These are phyloP conservation scores for Hiodon alosoides DNA, from an alignment of 2,113 vertebrate species.

Conservation along the genomic window DNA sequence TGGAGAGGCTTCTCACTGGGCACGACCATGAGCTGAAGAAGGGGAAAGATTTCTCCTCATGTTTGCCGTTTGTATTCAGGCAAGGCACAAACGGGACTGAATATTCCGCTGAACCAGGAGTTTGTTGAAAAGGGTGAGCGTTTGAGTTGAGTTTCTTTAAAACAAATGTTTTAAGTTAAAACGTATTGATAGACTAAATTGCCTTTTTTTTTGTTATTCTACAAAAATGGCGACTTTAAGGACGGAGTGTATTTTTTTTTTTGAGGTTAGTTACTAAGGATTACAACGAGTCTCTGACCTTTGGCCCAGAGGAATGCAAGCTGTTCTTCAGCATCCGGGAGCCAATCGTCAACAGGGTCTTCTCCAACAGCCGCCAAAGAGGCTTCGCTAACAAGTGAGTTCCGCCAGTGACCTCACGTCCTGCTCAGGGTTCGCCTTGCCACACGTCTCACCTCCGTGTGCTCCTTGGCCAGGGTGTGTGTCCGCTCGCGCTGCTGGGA, in stretches of 20 bases:
- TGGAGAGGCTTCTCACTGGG: neutral
- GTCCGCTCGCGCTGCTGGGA: constrained; percentile 95
- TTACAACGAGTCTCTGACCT: constrained; percentile 87
- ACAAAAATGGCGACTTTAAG: neutral
- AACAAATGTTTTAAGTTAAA: neutral
- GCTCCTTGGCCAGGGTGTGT: constrained; percentile 65
- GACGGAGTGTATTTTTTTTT: constrained; percentile 6
- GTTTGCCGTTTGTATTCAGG: constrained; percentile 56
- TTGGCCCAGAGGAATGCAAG: constrained; percentile 80
- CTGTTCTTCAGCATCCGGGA: constrained; percentile 93
- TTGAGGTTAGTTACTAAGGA: constrained; percentile 73
- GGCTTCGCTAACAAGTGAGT: constrained; percentile 88
- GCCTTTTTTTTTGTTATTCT: neutral
- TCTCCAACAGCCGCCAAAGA: constrained; percentile 82
- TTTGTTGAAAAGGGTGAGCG: constrained; percentile 74
- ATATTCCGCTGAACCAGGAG: constrained; percentile 65
- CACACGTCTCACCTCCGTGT: constrained; percentile 8
- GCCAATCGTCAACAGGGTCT: constrained; percentile 91
- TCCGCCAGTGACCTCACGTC: neutral
- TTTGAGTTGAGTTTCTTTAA: neutral
- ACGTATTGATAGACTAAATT: too few relatives aligned
- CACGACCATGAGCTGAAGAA: too few relatives aligned
- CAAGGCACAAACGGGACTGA: constrained; percentile 62
- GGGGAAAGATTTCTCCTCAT: neutral
- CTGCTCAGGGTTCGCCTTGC: too few relatives aligned